Base-by-base conservation (phyloP, 2,888 invertebrate species). In the Colletes collaris region DNA sequence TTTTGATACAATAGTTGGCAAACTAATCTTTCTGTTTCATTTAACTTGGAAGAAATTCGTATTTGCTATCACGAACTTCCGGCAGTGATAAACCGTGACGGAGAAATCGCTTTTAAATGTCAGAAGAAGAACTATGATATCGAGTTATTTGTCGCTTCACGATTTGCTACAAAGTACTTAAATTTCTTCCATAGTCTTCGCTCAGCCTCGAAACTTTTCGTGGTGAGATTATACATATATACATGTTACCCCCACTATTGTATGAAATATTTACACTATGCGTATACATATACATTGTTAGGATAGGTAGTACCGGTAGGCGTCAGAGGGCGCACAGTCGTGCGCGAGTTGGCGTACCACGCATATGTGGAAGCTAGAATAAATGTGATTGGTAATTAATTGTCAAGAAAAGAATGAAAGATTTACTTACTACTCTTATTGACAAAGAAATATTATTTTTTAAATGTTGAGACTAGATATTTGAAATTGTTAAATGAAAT, bases 41-140 rank as follows among this genome's bases (percentile, higher is more conserved):
- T 56, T 8, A 19, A 19, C 11, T 19, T 55, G 2, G 3, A 69
- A 0, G 56, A 10, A 72, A 44, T 62, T 71, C 53, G 5, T 53
- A 60, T 72, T 50, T 60, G 72, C 74, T 81, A 79, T 11, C 16
- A 44, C n/a, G 7, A 52, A 60, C 76, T 81, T 73, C 81, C 73
- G 72, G 1, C 10, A 6, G 27, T 37, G 55, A 81, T 81, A 76
- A 76, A 65, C 6, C 11, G 8, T 13, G 8, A 58, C n/a, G 66
- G n/a, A 11, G 63, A 80, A 76, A 80, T 49, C 64, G 62, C 44
- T 66, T 60, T 68, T 16, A 52, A 79, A 68, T 73, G 72, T 76
- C 52, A 62, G 27, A 19, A 40, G 62, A 66, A 52, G 55, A 40
- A 46, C 58, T 52, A 16, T 35, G 52, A 65, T 16, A 37, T 13